Conservation (phyloP, 2,113 vertebrate genomes). For the Poeciliopsis occidentalis region DNA sequence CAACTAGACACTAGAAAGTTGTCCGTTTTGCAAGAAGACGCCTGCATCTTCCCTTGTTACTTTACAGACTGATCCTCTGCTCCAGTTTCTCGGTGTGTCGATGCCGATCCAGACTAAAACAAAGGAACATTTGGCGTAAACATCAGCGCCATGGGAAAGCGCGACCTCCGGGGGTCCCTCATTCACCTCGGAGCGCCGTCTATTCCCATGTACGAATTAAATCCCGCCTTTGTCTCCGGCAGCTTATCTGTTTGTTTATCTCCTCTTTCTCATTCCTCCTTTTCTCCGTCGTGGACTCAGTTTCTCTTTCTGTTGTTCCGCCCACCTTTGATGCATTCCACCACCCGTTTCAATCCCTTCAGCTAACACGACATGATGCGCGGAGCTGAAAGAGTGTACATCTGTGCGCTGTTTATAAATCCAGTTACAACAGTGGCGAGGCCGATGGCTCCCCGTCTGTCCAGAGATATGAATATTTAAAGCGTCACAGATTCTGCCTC, state of each 20-base stretch:
- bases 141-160: constrained; percentile 65
- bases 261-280: constrained; percentile 51
- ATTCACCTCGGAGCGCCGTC: constrained; percentile 61
- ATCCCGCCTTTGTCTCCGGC: constrained; percentile 64
- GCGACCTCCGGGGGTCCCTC: constrained; percentile 68
- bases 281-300: constrained; percentile 58
- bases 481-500: constrained; percentile 67
- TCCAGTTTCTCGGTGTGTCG: constrained; percentile 34
- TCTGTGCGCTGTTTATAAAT: constrained; percentile 78
- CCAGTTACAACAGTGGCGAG: constrained; percentile 72
- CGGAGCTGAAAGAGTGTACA: constrained; percentile 74
- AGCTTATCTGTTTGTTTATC: constrained; percentile 73
- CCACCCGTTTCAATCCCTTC: constrained; percentile 77
- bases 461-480: constrained; percentile 82
- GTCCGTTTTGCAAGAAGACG: background rate
- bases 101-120: constrained; percentile 52
- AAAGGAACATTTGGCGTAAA: constrained; percentile 69
- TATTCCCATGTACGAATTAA: constrained; percentile 63
- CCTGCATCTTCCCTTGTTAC: constrained; percentile 13
- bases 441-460: constrained; percentile 70
- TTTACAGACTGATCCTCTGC: constrained; percentile 17
- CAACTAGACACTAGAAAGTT: background rate
- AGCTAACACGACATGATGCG: constrained; percentile 75
- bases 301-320: constrained; percentile 67
- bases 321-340: constrained; percentile 75